These are phyloP conservation scores for Scaptomyza flava DNA, from an alignment of 2,888 invertebrate species.

Conservation along the genomic window DNA sequence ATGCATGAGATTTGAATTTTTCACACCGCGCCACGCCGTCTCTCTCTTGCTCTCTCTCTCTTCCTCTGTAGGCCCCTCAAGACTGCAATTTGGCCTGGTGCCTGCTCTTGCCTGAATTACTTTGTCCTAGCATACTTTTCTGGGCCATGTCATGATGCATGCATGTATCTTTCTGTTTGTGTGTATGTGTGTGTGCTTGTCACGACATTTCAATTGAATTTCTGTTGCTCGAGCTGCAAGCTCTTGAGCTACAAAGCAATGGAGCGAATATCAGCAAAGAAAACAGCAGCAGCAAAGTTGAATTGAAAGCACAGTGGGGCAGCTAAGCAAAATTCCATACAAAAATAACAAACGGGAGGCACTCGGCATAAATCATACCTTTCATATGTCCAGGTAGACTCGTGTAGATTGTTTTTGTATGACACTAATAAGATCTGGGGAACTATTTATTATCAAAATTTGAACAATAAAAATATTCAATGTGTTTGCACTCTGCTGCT, in stretches of 20 bases:
- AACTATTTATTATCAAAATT: not conserved
- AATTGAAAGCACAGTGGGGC: slow-evolving; percentile 7
- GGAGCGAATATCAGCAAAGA: slow-evolving; percentile 21
- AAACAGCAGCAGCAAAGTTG: slow-evolving; percentile 31
- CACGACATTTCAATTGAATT: slow-evolving; percentile 76
- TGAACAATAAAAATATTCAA: not conserved
- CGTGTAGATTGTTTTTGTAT: too few species aligned
- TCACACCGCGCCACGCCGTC: slow-evolving; percentile 37
- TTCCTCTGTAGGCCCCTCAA: slow-evolving; percentile 13
- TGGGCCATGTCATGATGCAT: slow-evolving; percentile 56
- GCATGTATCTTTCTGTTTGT: slow-evolving; percentile 11
- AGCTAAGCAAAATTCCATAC: not conserved
- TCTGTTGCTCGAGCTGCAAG: slow-evolving; percentile 51
- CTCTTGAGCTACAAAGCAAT: slow-evolving; percentile 52
- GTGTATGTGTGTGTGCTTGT: slow-evolving; percentile 39
- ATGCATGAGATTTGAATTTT: slow-evolving; percentile 79
- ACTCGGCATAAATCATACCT: too few species aligned
- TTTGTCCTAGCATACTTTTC: slow-evolving; percentile 71
- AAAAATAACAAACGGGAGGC: not conserved
- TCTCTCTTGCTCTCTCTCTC: not conserved
- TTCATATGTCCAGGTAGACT: too few species aligned
- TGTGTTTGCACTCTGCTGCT: not conserved
- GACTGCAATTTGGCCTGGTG: slow-evolving; percentile 60
- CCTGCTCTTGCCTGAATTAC: slow-evolving; percentile 43
- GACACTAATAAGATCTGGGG: too few species aligned